Percentiles rank a stretch among this genome's conserved stretches.
These are phyloP conservation scores for Portevinia maculata DNA, from an alignment of 2,888 invertebrate genomes.

Conservation along the genomic window DNA sequence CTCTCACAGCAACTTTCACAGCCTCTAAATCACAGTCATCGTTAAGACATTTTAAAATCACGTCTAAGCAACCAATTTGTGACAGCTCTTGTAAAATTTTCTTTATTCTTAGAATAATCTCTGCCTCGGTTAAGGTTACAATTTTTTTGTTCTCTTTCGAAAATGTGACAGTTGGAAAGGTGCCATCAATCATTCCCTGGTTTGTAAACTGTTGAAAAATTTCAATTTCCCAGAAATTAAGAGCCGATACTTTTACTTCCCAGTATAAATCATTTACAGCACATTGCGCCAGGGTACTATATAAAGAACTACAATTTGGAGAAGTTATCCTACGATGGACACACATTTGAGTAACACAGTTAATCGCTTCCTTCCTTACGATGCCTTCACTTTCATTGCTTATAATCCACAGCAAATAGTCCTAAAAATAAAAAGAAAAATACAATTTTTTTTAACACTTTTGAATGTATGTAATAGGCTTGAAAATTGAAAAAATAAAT, in stretches of 20 bases:
- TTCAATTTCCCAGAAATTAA: slow-evolving; percentile 89
- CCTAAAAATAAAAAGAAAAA: slow-evolving; percentile 81
- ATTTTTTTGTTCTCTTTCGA: slow-evolving; percentile 91
- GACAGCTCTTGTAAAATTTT: slow-evolving; percentile 88
- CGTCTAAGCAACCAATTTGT: slow-evolving; percentile 87
- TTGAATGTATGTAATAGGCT: background rate
- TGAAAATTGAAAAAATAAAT: too few relatives aligned
- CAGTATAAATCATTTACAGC: slow-evolving; percentile 90
- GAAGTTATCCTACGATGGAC: slow-evolving; percentile 86
- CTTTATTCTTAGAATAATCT: slow-evolving; percentile 84
- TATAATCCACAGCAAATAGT: slow-evolving; percentile 84
- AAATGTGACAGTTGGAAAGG: slow-evolving; percentile 90
- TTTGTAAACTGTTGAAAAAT: slow-evolving; percentile 86
- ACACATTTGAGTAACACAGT: slow-evolving; percentile 87
- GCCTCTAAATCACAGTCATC: slow-evolving; percentile 90
- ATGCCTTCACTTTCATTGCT: slow-evolving; percentile 89
- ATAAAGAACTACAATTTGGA: slow-evolving; percentile 84
- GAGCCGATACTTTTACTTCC: slow-evolving; percentile 90
- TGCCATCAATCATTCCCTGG: slow-evolving; percentile 93
- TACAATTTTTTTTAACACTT: background rate
- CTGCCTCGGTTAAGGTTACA: slow-evolving; percentile 87
- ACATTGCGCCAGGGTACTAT: slow-evolving; percentile 87
- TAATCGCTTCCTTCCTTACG: slow-evolving; percentile 89
- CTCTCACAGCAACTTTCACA: slow-evolving; percentile 85
- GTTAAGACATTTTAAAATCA: slow-evolving; percentile 86